A percentile compares a stretch with the other conserved stretches of the same genome.
phyloP scores from a whole-genome alignment of 2,888 invertebrate genomes.

The Acanthococcus lagerstroemiae region DNA sequence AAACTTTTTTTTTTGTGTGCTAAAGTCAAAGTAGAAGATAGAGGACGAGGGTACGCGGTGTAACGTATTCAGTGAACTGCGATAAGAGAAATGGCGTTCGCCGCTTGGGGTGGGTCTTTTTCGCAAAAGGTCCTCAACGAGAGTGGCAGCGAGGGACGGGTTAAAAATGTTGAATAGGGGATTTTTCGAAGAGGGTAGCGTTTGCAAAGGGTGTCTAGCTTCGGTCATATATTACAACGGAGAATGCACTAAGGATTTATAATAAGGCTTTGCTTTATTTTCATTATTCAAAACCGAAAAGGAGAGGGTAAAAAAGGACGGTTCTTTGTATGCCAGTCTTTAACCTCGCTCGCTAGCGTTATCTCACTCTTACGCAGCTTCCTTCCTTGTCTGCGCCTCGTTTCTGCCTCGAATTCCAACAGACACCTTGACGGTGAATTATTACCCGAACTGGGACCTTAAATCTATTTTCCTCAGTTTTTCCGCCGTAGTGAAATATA shows the following conservation, averaged over 20 bases:
- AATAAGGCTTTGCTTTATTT: conserved; percentile 29
- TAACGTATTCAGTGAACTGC: conserved; percentile 24
- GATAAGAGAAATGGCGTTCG: conserved; percentile 27
- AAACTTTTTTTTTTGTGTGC: conserved; percentile 16
- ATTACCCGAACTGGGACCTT: no score
- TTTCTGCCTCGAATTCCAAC: no score
- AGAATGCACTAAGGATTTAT: conserved; percentile 27
- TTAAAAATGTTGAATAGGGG: conserved; percentile 28
- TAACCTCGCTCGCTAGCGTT: conserved; percentile 7
- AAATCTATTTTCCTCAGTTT: no score
- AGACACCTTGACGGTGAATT: no score
- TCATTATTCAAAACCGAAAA: conserved; percentile 20
- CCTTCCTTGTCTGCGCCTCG: no score
- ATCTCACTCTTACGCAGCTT: no score
- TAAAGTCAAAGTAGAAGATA: conserved; percentile 27
- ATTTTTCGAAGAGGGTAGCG: conserved; percentile 12
- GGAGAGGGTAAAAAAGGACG: background rate
- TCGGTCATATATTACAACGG: conserved; percentile 22
- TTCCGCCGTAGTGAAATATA: no score
- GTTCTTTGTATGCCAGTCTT: background rate
- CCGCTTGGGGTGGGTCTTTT: conserved; percentile 16
- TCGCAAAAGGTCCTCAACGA: conserved; percentile 22
- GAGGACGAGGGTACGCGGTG: conserved; percentile 10
- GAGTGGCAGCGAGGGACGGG: conserved; percentile 8
- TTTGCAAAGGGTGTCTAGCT: conserved; percentile 15